Conservation (phyloP, 2,113 vertebrate species). For the Urocitellus parryii region DNA sequence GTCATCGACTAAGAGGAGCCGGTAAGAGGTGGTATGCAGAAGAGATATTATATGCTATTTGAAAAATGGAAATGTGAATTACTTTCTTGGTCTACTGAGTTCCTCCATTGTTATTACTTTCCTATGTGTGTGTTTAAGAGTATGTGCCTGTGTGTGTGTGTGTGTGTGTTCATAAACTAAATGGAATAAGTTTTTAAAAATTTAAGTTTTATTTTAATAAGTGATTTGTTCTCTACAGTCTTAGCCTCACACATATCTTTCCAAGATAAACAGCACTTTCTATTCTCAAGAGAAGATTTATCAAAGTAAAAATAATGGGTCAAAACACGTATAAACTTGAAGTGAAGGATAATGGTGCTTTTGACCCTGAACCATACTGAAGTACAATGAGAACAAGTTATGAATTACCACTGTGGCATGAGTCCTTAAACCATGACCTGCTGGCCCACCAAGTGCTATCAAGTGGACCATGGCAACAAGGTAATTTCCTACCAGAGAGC, state of each 20-base stretch:
- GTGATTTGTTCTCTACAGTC: not conserved
- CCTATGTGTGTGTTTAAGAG: not conserved
- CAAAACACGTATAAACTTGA: constrained; percentile 45
- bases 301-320: constrained; percentile 59
- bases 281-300: constrained; percentile 61
- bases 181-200: not conserved
- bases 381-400: constrained; percentile 41
- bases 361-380: constrained; percentile 60
- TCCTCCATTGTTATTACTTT: not conserved
- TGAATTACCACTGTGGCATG: constrained; percentile 48
- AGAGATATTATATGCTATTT: not conserved
- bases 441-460: not conserved
- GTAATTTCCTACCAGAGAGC: constrained; percentile 61
- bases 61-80: not conserved
- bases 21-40: not conserved
- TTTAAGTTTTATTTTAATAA: constrained; percentile 27
- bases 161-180: not conserved
- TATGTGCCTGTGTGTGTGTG: not conserved
- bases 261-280: constrained; percentile 29
- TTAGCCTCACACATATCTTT: not conserved
- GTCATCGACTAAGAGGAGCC: not conserved
- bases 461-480: constrained; percentile 24
- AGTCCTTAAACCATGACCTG: constrained; percentile 63
- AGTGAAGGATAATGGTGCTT: constrained; percentile 63
- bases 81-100: not conserved